Evolutionary conservation across 2,797 vertebrate species (phyloP).

Genomic region (Podarcis siculus): DNA sequence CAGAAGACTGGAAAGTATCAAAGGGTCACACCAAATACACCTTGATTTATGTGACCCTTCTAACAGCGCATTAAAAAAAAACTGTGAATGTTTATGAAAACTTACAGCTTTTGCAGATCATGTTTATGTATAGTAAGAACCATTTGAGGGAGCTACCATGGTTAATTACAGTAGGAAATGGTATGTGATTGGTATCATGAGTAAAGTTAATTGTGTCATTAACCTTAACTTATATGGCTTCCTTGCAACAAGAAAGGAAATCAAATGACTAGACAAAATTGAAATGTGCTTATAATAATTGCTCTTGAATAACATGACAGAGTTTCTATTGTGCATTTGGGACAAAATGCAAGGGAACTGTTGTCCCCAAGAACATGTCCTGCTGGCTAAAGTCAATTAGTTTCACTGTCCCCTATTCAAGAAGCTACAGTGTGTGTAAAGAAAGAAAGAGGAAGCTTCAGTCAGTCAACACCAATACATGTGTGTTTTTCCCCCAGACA

Average conservation of each 20-base stretch:
- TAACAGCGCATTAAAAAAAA: too few species aligned
- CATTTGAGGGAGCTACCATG: conserved; percentile 41
- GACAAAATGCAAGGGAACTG: not conserved
- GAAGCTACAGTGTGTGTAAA: not conserved
- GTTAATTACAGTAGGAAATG: conserved; percentile 65
- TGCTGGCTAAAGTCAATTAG: not conserved
- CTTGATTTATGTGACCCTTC: not conserved
- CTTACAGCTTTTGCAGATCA: conserved; percentile 34
- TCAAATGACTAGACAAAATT: conserved; percentile 47
- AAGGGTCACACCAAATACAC: not conserved
- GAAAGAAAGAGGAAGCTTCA: not conserved
- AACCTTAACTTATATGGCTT: conserved; percentile 63
- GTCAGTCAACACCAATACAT: not conserved
- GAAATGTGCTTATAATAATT: conserved; percentile 51
- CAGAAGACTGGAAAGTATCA: not conserved
- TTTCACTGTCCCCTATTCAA: not conserved
- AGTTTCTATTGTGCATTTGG: conserved; percentile 1
- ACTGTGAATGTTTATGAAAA: not conserved
- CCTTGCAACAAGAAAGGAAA: conserved; percentile 55
- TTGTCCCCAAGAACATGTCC: not conserved
- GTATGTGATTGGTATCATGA: conserved; percentile 52
- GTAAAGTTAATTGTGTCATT: conserved; percentile 71
- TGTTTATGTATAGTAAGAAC: conserved; percentile 49
- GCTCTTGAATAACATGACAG: conserved; percentile 33
- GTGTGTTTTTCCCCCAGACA: not conserved